Conservation (phyloP, 2,797 vertebrate species). For the Siniperca undulata region DNA sequence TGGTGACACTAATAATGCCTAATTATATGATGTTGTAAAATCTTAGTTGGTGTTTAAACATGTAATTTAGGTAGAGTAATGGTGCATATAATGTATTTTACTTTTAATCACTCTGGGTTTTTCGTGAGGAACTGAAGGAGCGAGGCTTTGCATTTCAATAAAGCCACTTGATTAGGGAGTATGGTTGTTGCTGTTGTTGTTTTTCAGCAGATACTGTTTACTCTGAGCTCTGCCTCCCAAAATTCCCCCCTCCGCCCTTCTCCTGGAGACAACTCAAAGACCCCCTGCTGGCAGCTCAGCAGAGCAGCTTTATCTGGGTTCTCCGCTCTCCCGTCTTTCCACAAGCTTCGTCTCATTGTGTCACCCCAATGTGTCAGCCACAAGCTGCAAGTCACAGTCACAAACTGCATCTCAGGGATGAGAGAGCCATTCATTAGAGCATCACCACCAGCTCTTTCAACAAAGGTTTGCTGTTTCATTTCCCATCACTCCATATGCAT, state of each 20-base stretch:
- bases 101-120: conserved; percentile 64
- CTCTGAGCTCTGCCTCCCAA: conserved; percentile 69
- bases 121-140: conserved; percentile 59
- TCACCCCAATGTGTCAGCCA: conserved; percentile 73
- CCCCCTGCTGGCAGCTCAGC: conserved; percentile 80
- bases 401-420: conserved; percentile 68
- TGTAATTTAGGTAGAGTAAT: conserved; percentile 75
- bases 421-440: conserved; percentile 80
- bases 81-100: conserved; percentile 72
- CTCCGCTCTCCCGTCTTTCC: conserved; percentile 69
- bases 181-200: conserved; percentile 76
- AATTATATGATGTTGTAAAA: conserved; percentile 75
- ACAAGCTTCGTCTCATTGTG: conserved; percentile 67
- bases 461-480: conserved; percentile 64
- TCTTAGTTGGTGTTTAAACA: conserved; percentile 76
- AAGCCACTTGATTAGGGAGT: conserved; percentile 71
- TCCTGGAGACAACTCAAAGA: conserved; percentile 79
- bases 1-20: conserved; percentile 72
- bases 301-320: conserved; percentile 78
- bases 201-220: conserved; percentile 79
- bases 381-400: conserved; percentile 70
- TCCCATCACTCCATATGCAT: conserved; percentile 57
- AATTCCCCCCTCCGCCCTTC: conserved; percentile 59
- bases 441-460: conserved; percentile 55
- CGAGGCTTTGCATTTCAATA: conserved; percentile 81